These are phyloP conservation scores for Daphoenositta chrysoptera DNA, from an alignment of 2,113 vertebrate genomes.

Conservation along the genomic window DNA sequence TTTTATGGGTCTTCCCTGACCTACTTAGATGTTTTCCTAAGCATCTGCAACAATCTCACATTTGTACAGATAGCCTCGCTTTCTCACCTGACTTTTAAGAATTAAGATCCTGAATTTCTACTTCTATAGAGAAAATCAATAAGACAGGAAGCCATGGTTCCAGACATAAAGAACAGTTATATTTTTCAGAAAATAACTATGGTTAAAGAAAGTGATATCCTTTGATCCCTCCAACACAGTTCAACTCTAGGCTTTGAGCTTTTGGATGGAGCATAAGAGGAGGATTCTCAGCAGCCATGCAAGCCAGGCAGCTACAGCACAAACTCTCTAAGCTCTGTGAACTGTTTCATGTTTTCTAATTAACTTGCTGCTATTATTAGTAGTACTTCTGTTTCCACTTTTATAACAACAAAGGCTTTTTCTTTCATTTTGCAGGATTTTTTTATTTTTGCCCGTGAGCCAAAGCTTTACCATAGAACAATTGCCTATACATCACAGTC, in stretches of 20 bases:
- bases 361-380: background rate
- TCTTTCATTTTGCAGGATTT: background rate
- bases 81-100: background rate
- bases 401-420: background rate
- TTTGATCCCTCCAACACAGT: background rate
- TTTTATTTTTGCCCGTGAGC: background rate
- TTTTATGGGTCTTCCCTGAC: background rate
- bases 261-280: background rate
- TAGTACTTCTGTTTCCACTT: conserved; percentile 5
- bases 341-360: background rate
- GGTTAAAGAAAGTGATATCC: background rate
- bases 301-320: background rate
- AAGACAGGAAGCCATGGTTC: background rate
- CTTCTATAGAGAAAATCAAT: background rate
- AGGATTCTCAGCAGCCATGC: background rate
- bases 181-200: background rate
- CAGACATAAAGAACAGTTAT: background rate
- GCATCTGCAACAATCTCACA: background rate
- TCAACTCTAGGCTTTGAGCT: background rate
- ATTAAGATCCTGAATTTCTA: background rate
- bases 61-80: background rate
- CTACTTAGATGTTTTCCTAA: background rate
- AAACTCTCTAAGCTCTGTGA: background rate
- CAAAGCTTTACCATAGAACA: background rate
- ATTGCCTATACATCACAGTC: background rate